Evolutionary conservation across 2,888 invertebrate genomes (phyloP), one percentile per base, ranked within the genome.

Genomic region (Lysandra coridon): DNA sequence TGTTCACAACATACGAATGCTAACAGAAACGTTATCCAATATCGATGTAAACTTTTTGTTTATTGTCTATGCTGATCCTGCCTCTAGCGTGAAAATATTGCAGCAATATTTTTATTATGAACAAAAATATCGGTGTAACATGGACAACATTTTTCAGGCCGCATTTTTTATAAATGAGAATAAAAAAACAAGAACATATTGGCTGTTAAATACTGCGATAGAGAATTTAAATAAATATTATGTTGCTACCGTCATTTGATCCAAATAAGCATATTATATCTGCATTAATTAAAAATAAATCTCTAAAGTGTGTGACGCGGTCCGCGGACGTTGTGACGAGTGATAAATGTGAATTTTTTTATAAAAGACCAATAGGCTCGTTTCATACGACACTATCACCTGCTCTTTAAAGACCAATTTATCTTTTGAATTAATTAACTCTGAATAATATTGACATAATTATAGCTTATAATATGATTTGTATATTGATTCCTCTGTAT

Each of bases 391-490:
- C 33, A 33, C 30, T 33, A 33, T 69, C 69, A 69, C 69, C 69
- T 69, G 69, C 33, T 69, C 69, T 5, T 37, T 69, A 33, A 69
- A 69, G 14, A 37, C 17, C 37, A 33, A 69, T 69, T 69, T 69
- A 69, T 69, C 37, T 69, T 69, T 69, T 14, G 69, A 33, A 69
- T 64, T 69, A 69, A 69, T 37, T 69, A 14, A 69, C 37, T 37
- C 37, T 69, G 30, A 69, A 69, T 69, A 69, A 33, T 37, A 69
- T 17, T 69, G 69, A 69, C 69, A 37, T 69, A 69, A 37, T 69
- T 69, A 37, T 69, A 30, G 69, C 33, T 69, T 69, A 33, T 37
- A 14, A 17, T 5, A 69, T 14, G 37, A 33, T 0, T 6, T 4
- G 10, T 64, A 30, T 64, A 64, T 64, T 64, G 30, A 30, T 64